Percentiles rank a stretch among this genome's conserved stretches.
phyloP scores from a whole-genome alignment of 2,113 vertebrate species.

The Hypanus sabinus region DNA sequence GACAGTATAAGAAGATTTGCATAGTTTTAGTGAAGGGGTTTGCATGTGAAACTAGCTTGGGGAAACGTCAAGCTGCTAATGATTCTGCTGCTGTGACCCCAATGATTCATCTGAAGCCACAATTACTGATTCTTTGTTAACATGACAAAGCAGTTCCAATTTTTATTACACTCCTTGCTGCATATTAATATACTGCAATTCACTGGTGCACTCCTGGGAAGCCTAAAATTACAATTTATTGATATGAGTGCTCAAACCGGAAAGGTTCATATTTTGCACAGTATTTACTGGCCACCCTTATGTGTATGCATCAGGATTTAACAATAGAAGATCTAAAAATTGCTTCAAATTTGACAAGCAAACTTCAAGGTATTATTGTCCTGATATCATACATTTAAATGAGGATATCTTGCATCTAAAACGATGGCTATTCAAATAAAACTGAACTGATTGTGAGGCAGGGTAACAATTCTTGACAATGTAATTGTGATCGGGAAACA shows the following conservation, averaged over 20 bases:
- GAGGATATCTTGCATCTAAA: not conserved
- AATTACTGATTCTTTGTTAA: slow-evolving; percentile 22
- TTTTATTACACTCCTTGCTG: slow-evolving; percentile 29
- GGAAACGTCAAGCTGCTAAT: not conserved
- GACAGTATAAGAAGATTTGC: slow-evolving; percentile 28
- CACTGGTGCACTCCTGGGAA: not conserved
- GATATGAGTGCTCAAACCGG: not conserved
- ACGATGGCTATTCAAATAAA: not conserved
- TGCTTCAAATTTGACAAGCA: not conserved
- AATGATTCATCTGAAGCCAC: not conserved
- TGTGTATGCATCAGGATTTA: too few species aligned
- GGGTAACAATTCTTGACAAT: not conserved
- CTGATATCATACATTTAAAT: not conserved
- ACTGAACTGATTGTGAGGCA: not conserved
- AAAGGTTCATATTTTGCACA: not conserved
- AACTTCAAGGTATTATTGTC: not conserved
- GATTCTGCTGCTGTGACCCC: not conserved
- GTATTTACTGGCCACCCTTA: not conserved
- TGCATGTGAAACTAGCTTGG: not conserved
- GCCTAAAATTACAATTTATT: slow-evolving; percentile 2
- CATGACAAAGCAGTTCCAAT: slow-evolving; percentile 26
- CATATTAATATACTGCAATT: slow-evolving; percentile 20
- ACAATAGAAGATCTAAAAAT: not conserved
- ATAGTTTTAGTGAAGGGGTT: slow-evolving; percentile 14
- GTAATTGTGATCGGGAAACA: not conserved